Evolutionary conservation across 2,888 invertebrate species (phyloP), one percentile per base, ranked within the genome.

Genomic region (Drosophila histrio): DNA sequence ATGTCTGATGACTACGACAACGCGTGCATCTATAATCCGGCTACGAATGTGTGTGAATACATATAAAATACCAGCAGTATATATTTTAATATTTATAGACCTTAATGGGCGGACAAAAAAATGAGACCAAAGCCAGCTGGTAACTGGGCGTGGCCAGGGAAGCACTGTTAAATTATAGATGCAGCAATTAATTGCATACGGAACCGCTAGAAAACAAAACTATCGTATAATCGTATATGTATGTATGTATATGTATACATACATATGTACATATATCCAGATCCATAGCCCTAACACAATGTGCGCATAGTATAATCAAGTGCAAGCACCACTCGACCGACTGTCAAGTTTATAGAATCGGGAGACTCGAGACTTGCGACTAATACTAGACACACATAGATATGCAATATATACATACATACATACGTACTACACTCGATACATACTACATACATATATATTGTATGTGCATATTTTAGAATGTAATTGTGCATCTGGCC

Each of bases 401-500:
- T 38, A 38, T 19, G 15, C 17, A 41, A 41, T 21, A 28, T 15
- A 44, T 3, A 13, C 32, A 21, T 46, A 30, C 21, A 53, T 9
- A 34, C 30, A 44, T 17, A 41, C 13, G 44, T 9, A 24, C 34
- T n/a, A n/a, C n/a, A n/a, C n/a, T n/a, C n/a, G n/a, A 22, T 49
- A 56, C 15, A 50, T 53, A 56, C 39, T 44, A 34, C 41, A 70
- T 43, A 50, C 68, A 24, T 38, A 30, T 22, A 49, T 19, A 52
- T 46, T 56, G 57, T 72, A 56, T 79, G 83, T 87, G 84, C 84
- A 88, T 87, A 85, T 85, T 85, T 89, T 89, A 89, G 89, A 89
- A 89, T 89, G 89, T 89, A 89, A 90, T 89, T 90, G 90, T 89
- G 88, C 79, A 87, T 86, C 84, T 91, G 91, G 91, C 91, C 91